Percentiles rank a stretch among this genome's conserved stretches.
phyloP scores from a whole-genome alignment of 1,140 invertebrate species.

The Acyrthosiphon pisum region DNA sequence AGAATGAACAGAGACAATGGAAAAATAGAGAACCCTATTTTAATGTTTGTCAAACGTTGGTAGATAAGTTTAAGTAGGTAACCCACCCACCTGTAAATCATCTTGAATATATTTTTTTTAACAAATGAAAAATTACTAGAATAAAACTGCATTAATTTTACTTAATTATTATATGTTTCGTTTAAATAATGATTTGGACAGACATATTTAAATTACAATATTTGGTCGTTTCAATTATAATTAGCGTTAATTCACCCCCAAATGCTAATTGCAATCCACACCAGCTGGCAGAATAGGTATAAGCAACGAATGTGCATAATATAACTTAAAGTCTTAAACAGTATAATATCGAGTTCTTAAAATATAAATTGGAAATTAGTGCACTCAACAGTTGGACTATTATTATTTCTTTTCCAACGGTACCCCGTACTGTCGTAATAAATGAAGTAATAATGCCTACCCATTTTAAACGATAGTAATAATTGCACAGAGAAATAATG shows the following conservation, averaged over 20 bases:
- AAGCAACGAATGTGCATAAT: neutral
- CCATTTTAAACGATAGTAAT: neutral
- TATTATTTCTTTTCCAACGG: neutral
- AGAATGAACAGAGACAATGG: neutral
- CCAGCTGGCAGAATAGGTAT: neutral
- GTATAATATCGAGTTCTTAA: neutral
- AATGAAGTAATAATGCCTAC: neutral
- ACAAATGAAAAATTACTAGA: neutral
- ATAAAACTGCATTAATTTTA: neutral
- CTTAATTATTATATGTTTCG: slow-evolving; percentile 29
- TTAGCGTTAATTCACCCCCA: neutral
- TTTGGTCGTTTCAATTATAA: neutral
- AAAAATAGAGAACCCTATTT: neutral
- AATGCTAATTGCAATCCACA: slow-evolving; percentile 9
- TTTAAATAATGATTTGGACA: neutral
- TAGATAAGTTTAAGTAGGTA: neutral
- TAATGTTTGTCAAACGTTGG: neutral
- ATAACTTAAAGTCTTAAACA: neutral
- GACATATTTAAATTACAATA: neutral
- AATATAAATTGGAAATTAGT: neutral
- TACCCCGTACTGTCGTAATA: neutral
- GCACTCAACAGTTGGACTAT: neutral
- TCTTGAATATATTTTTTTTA: neutral
- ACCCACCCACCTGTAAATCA: neutral
- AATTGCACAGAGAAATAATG: neutral